Evolutionary conservation across 2,797 vertebrate genomes (phyloP).

Genomic region (Adrianichthys oophorus): DNA sequence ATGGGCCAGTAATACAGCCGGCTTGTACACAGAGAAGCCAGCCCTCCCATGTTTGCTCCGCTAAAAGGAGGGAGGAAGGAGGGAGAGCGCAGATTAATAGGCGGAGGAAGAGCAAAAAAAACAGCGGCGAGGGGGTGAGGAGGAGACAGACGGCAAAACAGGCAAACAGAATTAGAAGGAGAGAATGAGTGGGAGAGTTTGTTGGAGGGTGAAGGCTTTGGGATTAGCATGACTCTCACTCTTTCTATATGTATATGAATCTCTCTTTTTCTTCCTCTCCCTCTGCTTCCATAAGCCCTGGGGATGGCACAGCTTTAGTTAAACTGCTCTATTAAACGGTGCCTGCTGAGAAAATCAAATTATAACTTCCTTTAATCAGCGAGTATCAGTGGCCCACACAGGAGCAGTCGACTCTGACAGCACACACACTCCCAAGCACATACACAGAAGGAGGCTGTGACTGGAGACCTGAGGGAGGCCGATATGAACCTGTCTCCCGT

Average conservation of each 20-base stretch:
- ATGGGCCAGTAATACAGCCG: slow-evolving; percentile 92
- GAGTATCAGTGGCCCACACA: slow-evolving; percentile 81
- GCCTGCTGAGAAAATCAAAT: slow-evolving; percentile 83
- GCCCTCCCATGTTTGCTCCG: slow-evolving; percentile 67
- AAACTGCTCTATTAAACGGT: slow-evolving; percentile 81
- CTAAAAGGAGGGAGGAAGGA: slow-evolving; percentile 58
- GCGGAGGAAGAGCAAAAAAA: slow-evolving; percentile 56
- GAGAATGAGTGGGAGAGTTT: slow-evolving; percentile 80
- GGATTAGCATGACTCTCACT: slow-evolving; percentile 71
- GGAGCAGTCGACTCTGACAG: slow-evolving; percentile 75
- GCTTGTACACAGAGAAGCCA: slow-evolving; percentile 75
- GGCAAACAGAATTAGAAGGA: slow-evolving; percentile 73
- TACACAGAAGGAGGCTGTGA: slow-evolving; percentile 63
- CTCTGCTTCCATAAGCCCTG: slow-evolving; percentile 73
- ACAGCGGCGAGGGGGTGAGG: slow-evolving; percentile 30
- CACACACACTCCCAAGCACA: slow-evolving; percentile 32
- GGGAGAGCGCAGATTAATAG: slow-evolving; percentile 67
- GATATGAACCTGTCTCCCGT: slow-evolving; percentile 79
- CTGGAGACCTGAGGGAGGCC: slow-evolving; percentile 79
- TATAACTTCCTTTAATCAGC: slow-evolving; percentile 83
- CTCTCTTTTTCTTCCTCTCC: slow-evolving; percentile 49
- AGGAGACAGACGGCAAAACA: slow-evolving; percentile 51
- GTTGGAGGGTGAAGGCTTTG: slow-evolving; percentile 87
- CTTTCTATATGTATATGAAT: slow-evolving; percentile 27
- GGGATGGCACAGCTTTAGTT: slow-evolving; percentile 81